These are phyloP conservation scores for Talpa occidentalis DNA, from an alignment of 2,113 vertebrate genomes.

Conservation along the genomic window DNA sequence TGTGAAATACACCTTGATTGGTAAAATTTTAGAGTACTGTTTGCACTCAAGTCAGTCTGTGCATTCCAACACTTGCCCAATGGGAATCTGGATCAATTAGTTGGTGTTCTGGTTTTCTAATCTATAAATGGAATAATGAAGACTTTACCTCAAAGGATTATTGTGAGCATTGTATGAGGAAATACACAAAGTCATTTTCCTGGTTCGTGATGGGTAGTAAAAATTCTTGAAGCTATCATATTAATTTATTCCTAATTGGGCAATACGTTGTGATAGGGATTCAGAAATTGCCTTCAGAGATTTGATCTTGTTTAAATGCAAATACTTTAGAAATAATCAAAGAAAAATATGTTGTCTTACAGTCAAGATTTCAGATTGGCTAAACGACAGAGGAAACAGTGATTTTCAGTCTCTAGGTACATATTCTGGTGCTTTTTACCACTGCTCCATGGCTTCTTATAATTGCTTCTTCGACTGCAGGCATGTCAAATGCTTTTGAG, in stretches of 20 bases:
- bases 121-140: neutral
- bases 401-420: neutral
- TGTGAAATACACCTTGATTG: neutral
- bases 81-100: neutral
- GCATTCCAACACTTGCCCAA: neutral
- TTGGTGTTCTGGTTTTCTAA: neutral
- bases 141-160: neutral
- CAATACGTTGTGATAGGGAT: neutral
- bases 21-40: neutral
- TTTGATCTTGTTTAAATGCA: neutral
- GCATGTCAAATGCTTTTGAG: neutral
- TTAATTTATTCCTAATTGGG: neutral
- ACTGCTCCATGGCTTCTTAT: rapidly evolving
- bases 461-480: neutral
- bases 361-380: neutral
- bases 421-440: neutral
- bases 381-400: neutral
- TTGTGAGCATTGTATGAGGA: neutral
- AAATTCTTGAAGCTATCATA: neutral
- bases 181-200: neutral
- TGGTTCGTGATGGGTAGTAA: neutral
- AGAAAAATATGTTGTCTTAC: neutral
- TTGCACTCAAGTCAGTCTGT: neutral
- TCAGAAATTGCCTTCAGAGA: neutral
- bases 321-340: neutral